Percentiles rank a stretch among this genome's conserved stretches.
Conservation (phyloP, 2,888 invertebrate species). For the Caenorhabditis angaria region DNA sequence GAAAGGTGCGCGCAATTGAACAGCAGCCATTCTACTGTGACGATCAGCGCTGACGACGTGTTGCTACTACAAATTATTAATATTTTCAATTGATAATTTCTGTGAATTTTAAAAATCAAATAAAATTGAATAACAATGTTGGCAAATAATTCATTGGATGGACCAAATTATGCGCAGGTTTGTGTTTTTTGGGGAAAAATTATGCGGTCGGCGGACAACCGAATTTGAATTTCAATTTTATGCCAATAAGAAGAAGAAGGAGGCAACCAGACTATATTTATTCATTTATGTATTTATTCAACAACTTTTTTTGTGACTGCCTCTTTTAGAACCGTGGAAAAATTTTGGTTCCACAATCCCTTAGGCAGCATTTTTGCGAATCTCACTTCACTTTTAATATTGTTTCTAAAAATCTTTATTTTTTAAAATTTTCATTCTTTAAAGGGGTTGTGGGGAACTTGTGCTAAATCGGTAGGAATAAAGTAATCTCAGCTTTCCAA, state of each 20-base stretch:
- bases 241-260: conserved; percentile 31
- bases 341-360: neutral
- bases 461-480: too few relatives aligned
- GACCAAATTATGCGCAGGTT: conserved; percentile 46
- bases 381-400: conserved; percentile 11
- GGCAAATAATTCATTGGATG: conserved; percentile 26
- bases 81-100: conserved; percentile 8
- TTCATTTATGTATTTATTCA: neutral
- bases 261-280: neutral
- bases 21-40: conserved; percentile 20
- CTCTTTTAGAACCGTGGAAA: neutral
- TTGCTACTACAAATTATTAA: conserved; percentile 7
- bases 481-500: too few relatives aligned
- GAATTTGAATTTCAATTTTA: conserved; percentile 48
- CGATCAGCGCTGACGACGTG: neutral
- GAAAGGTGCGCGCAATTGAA: conserved; percentile 18
- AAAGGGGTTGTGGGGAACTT: too few relatives aligned
- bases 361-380: conserved; percentile 3
- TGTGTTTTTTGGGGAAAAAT: conserved; percentile 11
- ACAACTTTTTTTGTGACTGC: neutral
- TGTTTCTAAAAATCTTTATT: too few relatives aligned
- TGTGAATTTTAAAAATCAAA: neutral
- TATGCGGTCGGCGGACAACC: neutral
- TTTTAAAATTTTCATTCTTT: too few relatives aligned
- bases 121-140: conserved; percentile 10